Evolutionary conservation across 2,797 vertebrate species (phyloP), one percentile per base, ranked within the genome.

Genomic region (Tinamus major): DNA sequence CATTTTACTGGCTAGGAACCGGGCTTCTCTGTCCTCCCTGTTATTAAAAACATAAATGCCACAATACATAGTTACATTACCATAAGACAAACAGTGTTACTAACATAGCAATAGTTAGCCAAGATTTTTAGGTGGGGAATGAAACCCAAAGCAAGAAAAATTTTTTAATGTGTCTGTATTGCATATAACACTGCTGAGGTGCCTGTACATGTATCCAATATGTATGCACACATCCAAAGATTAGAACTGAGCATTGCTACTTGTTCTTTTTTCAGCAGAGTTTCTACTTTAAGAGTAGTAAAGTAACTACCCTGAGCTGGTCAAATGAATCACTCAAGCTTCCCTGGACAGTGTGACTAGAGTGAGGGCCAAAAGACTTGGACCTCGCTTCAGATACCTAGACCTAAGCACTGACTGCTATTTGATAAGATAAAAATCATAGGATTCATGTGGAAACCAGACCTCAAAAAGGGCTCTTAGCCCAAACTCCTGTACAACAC

Each of bases 1-100:
- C 99, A 99, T 99, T 97, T 99, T 99, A 97, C 99, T 99, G 26
- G 99, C 99, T 96, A 99, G 97, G 96, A 99, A 99, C 19, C 99
- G 98, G 48, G 99, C 98, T 97, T 99, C 99, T 98, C 98, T 97
- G 97, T 99, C 99, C 92, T 99, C 99, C 97, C 99, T 99, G 96
- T 90, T 93, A 53, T 74, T 72, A 26, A 49, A 92, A 72, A 8
- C 94, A 67, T 4, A 27, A 37, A 44, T 48, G 7, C 9, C 55
- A 74, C 20, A 77, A 69, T 29, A 44, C 17, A 37, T 10, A 51
- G 11, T 69, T 42, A 79, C 3, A 29, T 44, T 62, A 68, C n/a
- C 59, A 23, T 17, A 72, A 74, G 84, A 35, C 8, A 48, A 80
- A 59, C 9, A 76, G 13, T 16, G 6, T n/a, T 79, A 70, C 6